Base-by-base conservation (phyloP, 2,888 invertebrate species). In the Rhagium mordax region DNA sequence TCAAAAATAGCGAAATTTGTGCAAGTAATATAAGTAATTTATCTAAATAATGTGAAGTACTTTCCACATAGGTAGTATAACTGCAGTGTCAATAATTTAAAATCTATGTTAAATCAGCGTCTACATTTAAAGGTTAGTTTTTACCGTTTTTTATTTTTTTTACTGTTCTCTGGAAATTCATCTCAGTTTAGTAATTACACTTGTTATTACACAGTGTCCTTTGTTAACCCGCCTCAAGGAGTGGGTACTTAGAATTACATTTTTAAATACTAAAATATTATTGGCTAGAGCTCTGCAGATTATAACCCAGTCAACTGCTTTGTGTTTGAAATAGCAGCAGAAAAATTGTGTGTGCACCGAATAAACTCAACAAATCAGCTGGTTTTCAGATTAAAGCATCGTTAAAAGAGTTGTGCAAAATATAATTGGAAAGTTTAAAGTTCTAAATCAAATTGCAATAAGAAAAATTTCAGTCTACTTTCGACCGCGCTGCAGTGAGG, bases 1-100 rank as follows among this genome's bases (percentile, higher is more conserved):
- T 67, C 67, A 71, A 70, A 62, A 55, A 70, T 70, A 69, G 33
- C n/a, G 60, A 60, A 69, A 69, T 51, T 65, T 51, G 65, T 65
- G 51, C 51, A 29, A 51, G 27, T 64, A 64, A 69, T 27, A 51
- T 51, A 48, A 69, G 29, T 49, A 69, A 51, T 67, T 64, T 51
- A 16, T 29, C 6, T 20, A 27, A 67, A 20, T 67, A 61, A 67
- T 67, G 67, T 16, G 47, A 67, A 57, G 47, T 20, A 16, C 33
- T 10, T 55, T 57, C 13, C 27, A 15, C 20, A 21, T 16, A 33
- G 24, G 27, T 29, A 53, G 41, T 57, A 15, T 20, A 41, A 62
- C 16, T 20, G 15, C n/a, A 41, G 55, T 67, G 57, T 29, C 24
- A 24, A 47, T 16, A 15, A 6, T 24, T 20, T 33, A 47, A 47